These are phyloP conservation scores for Rhinoderma darwinii DNA, from an alignment of 2,113 vertebrate genomes.

Conservation along the genomic window DNA sequence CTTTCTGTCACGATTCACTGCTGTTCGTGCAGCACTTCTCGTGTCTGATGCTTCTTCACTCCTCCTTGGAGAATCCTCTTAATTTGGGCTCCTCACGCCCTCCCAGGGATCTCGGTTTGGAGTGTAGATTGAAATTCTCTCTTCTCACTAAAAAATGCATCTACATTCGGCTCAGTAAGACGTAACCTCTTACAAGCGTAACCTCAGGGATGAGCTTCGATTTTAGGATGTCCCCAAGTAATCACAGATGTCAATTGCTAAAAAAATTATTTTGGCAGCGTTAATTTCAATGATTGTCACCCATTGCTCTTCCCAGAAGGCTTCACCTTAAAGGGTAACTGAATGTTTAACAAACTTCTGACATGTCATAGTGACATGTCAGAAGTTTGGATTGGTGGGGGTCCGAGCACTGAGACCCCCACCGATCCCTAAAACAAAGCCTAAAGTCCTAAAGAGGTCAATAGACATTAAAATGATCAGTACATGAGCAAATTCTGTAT, in stretches of 20 bases:
- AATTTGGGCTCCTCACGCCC: background rate
- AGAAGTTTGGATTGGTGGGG: too few species aligned
- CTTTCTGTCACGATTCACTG: background rate
- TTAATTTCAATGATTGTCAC: background rate
- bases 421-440: too few species aligned
- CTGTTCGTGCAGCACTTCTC: conserved; percentile 5
- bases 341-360: too few species aligned
- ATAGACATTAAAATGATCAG: too few species aligned
- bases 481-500: too few species aligned
- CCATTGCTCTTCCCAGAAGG: too few species aligned
- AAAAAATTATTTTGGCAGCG: background rate
- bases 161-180: background rate
- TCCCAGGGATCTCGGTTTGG: background rate
- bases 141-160: too few species aligned
- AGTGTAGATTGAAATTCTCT: background rate
- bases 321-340: too few species aligned
- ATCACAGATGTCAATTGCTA: background rate
- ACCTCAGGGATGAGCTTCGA: background rate
- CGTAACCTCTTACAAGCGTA: background rate
- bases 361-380: too few species aligned
- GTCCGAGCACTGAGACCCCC: too few species aligned
- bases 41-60: background rate
- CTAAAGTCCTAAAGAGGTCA: too few species aligned
- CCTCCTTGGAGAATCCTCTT: background rate
- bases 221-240: background rate